phyloP scores from a whole-genome alignment of 2,888 invertebrate species.

The Ophion ellenae region DNA sequence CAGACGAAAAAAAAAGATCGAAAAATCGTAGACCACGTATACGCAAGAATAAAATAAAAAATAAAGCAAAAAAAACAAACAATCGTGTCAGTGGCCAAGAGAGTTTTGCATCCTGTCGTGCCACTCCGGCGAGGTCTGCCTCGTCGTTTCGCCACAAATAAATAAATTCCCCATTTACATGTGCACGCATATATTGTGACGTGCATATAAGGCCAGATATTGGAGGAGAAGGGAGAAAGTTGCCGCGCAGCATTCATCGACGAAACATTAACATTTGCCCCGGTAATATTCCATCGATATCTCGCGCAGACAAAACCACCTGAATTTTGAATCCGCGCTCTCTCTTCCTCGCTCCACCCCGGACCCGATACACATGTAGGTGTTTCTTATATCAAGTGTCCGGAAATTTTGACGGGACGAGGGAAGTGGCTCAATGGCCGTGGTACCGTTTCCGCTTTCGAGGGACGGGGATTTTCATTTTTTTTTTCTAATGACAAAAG shows the following conservation, averaged over 20 bases:
- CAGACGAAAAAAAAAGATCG: slow-evolving; percentile 6
- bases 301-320: slow-evolving; percentile 38
- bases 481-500: not conserved
- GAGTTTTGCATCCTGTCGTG: slow-evolving; percentile 40
- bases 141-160: slow-evolving; percentile 16
- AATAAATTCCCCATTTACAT: not conserved
- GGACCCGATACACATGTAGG: not conserved
- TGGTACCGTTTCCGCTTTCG: not conserved
- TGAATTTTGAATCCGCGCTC: slow-evolving; percentile 43
- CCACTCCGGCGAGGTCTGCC: slow-evolving; percentile 27
- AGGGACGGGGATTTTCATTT: not conserved
- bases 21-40: slow-evolving; percentile 7
- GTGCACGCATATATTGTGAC: not conserved
- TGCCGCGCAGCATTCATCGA: slow-evolving; percentile 43
- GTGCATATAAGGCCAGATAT: slow-evolving; percentile 40
- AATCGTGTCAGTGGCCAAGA: slow-evolving; percentile 45
- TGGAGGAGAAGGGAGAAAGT: slow-evolving; percentile 54
- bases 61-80: not conserved
- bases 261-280: slow-evolving; percentile 57
- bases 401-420: not conserved
- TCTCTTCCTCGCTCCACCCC: slow-evolving; percentile 38
- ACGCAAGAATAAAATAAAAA: not conserved
- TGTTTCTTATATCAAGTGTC: slow-evolving; percentile 9
- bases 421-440: too few relatives aligned
- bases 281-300: slow-evolving; percentile 45